Evolutionary conservation across 2,888 invertebrate species (phyloP).

Genomic region (Leucophenga maculata): DNA sequence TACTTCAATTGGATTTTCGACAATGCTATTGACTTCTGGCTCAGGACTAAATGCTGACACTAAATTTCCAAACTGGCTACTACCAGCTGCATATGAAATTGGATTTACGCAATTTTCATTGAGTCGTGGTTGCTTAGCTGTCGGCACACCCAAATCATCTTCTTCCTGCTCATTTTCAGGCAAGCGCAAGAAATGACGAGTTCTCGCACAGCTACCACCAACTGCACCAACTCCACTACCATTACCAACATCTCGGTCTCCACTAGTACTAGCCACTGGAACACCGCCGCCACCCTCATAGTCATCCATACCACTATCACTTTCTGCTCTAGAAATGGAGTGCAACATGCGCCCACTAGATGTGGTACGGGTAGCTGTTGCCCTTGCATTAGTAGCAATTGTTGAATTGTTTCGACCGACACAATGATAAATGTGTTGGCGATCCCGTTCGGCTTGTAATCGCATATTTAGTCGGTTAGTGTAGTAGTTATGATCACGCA

Average conservation of each 20-base stretch:
- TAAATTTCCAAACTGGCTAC: no score
- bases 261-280: not conserved
- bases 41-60: no score
- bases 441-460: constrained; percentile 4
- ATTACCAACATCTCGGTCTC: not conserved
- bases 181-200: not conserved
- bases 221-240: not conserved
- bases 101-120: not conserved
- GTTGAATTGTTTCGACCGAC: constrained; percentile 13
- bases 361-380: constrained; percentile 13
- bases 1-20: not conserved
- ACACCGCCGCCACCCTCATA: not conserved
- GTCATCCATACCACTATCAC: constrained; percentile 7
- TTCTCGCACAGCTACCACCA: not conserved
- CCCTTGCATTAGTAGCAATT: constrained; percentile 9
- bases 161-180: not conserved
- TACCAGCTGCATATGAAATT: no score
- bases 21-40: no score
- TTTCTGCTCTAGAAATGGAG: not conserved
- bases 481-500: constrained; percentile 19
- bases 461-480: not conserved
- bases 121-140: constrained; percentile 12
- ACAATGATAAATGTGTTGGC: constrained; percentile 10
- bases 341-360: constrained; percentile 17
- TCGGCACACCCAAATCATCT: not conserved